phyloP scores from a whole-genome alignment of 92 coral and sea anemone species.

The Palythoa grandis region DNA sequence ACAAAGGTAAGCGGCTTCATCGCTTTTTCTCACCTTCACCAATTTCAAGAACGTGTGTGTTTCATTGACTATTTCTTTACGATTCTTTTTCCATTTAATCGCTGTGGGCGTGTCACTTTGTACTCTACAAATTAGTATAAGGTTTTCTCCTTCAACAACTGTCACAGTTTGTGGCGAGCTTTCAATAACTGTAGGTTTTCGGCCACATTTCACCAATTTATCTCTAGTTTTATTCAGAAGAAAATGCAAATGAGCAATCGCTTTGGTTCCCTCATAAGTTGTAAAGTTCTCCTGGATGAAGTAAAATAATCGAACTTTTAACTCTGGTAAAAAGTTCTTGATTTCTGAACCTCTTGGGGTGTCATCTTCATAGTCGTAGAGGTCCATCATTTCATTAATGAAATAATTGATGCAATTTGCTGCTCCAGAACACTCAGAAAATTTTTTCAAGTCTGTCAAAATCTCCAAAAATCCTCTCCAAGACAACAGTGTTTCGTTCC shows the following conservation, averaged over 20 bases:
- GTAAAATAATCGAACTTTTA: constrained; percentile 16
- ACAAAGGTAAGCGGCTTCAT: constrained; percentile 62
- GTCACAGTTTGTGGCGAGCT: constrained; percentile 28
- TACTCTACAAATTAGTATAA: constrained; percentile 50
- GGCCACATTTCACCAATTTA: constrained; percentile 58
- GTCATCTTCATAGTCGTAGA: constrained; percentile 62
- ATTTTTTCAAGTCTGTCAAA: constrained; percentile 6
- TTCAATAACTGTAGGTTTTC: constrained; percentile 42
- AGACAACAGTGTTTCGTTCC: constrained; percentile 30
- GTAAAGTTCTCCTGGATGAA: constrained; percentile 39
- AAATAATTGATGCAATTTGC: constrained; percentile 56
- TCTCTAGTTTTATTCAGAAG: constrained; percentile 53
- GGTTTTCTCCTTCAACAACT: constrained; percentile 34
- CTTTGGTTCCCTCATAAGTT: constrained; percentile 12
- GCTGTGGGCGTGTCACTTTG: constrained; percentile 43
- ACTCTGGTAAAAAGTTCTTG: constrained; percentile 28
- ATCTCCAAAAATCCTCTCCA: constrained; percentile 35
- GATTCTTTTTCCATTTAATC: constrained; percentile 59
- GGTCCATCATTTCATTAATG: constrained; percentile 39
- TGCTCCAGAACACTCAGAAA: constrained; percentile 47
- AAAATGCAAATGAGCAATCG: constrained; percentile 14
- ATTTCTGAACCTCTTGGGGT: constrained; percentile 49
- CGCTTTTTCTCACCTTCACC: constrained; percentile 26
- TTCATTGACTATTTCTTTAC: constrained; percentile 30
- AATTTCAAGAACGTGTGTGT: constrained; percentile 22